Conservation (phyloP, 2,113 vertebrate genomes). For the Oryzias melastigma region DNA sequence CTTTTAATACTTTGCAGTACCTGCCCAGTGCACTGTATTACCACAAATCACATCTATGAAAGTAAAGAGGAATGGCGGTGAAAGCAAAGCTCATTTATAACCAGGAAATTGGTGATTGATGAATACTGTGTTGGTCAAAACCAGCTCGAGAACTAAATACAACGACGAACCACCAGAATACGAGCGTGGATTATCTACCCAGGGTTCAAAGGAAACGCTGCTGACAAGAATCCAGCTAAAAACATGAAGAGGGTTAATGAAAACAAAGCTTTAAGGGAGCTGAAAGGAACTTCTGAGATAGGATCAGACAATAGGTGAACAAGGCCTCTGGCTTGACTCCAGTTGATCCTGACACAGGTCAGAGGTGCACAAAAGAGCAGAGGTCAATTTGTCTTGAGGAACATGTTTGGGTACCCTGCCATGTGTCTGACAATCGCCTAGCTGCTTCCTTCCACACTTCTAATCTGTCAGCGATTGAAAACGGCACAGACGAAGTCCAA, state of each 20-base stretch:
- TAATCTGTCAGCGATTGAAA: constrained; percentile 46
- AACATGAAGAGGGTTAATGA: not conserved
- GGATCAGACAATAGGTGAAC: constrained; percentile 32
- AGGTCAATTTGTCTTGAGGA: constrained; percentile 32
- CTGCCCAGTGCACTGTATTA: too few relatives aligned
- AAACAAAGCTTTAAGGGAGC: constrained; percentile 28
- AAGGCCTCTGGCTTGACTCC: constrained; percentile 32
- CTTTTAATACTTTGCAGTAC: too few relatives aligned
- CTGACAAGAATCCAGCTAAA: constrained; percentile 1
- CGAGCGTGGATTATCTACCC: constrained; percentile 1
- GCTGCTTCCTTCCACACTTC: constrained; percentile 36
- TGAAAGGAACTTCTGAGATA: constrained; percentile 40
- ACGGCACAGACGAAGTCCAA: constrained; percentile 21
- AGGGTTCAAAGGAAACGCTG: not conserved
- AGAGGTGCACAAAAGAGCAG: constrained; percentile 25
- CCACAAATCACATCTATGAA: too few relatives aligned
- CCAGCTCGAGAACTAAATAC: not conserved
- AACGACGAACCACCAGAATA: not conserved
- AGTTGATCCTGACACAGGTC: constrained; percentile 28
- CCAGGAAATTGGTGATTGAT: too few relatives aligned
- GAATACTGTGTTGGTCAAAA: too few relatives aligned
- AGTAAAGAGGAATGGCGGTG: too few relatives aligned
- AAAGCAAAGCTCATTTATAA: too few relatives aligned
- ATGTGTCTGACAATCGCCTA: constrained; percentile 20
- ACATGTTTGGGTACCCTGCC: constrained; percentile 31